phyloP scores from a whole-genome alignment of 2,797 vertebrate genomes.

The Carcharodon carcharias region DNA sequence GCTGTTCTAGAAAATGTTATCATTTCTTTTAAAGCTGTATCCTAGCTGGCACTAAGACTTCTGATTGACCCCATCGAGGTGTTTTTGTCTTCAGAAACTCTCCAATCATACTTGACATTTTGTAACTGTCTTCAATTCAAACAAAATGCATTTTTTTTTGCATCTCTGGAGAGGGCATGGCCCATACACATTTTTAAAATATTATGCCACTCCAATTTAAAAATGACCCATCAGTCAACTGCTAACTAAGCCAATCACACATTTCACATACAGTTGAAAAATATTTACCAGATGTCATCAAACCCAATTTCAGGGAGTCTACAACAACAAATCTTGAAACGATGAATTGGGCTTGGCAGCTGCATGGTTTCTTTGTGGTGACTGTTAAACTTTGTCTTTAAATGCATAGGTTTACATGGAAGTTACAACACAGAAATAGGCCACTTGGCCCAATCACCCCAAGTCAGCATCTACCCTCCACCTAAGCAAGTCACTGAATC shows the following conservation, averaged over 20 bases:
- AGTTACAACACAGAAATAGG: no score
- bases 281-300: no score
- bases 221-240: not conserved
- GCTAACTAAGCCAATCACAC: not conserved
- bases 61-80: not conserved
- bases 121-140: not conserved
- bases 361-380: no score
- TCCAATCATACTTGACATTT: not conserved
- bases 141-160: not conserved
- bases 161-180: no score
- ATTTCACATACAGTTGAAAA: not conserved
- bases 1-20: not conserved
- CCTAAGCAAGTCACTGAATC: no score
- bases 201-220: not conserved
- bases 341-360: no score
- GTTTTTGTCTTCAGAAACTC: not conserved
- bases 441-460: no score
- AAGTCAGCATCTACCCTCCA: no score
- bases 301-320: no score
- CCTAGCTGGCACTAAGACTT: not conserved
- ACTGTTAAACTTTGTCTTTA: no score
- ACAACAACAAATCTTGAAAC: no score
- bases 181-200: no score
- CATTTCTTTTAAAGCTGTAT: not conserved
- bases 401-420: not conserved